Conservation (phyloP, 2,797 vertebrate genomes). For the Phalloptychus januarius region DNA sequence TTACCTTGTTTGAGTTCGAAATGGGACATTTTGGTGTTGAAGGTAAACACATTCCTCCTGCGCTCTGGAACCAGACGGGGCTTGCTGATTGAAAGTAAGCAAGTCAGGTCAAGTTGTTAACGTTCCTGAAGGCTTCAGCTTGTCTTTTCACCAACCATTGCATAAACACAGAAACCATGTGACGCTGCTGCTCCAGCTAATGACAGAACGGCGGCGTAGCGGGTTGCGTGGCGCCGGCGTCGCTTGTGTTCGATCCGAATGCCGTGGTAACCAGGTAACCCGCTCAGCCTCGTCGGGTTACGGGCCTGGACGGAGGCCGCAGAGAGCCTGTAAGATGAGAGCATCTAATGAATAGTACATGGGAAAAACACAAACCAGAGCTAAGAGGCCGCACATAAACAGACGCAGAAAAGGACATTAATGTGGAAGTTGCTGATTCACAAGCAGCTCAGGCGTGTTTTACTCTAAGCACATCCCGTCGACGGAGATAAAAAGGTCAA, state of each 20-base stretch:
- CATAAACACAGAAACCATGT: constrained; percentile 1
- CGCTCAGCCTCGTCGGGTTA: constrained; percentile 60
- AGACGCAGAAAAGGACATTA: constrained; percentile 5
- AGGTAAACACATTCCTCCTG: constrained; percentile 61
- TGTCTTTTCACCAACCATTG: constrained; percentile 9
- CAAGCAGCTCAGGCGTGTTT: constrained; percentile 6
- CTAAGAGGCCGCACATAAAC: constrained; percentile 24
- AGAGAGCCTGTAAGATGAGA: constrained; percentile 67
- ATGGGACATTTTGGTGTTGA: constrained; percentile 12
- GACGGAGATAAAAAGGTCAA: constrained; percentile 20
- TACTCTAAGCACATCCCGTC: constrained; percentile 23
- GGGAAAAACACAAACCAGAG: constrained; percentile 50
- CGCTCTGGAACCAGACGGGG: constrained; percentile 45
- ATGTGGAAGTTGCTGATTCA: constrained; percentile 21
- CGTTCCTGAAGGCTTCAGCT: constrained; percentile 18
- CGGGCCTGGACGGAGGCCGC: constrained; percentile 45
- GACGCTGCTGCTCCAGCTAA: background rate
- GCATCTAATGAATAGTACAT: constrained; percentile 58
- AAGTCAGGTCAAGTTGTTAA: constrained; percentile 66
- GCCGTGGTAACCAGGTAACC: constrained; percentile 61
- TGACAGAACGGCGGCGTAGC: background rate
- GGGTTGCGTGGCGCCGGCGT: constrained; percentile 7
- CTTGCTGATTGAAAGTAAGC: constrained; percentile 51
- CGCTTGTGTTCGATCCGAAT: constrained; percentile 43
- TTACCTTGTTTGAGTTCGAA: constrained; percentile 22